Evolutionary conservation across 2,888 invertebrate genomes (phyloP).

Genomic region (Nephrotoma flavescens): DNA sequence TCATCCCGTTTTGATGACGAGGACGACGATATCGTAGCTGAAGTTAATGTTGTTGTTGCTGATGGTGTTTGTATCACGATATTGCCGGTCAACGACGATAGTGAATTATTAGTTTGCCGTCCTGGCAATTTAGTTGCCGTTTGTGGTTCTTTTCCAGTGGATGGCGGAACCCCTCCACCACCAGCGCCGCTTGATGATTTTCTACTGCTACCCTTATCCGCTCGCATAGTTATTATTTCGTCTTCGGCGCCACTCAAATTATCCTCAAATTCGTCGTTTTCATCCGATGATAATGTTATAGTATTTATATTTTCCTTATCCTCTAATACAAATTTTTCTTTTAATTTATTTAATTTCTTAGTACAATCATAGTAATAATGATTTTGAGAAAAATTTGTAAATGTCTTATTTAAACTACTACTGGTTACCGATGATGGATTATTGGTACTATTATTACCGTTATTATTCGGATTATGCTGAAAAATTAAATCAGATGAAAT

Average conservation of each 20-base stretch:
- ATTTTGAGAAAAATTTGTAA: background rate
- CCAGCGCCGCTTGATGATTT: background rate
- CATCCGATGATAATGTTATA: conserved; percentile 3
- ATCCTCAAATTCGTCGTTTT: conserved; percentile 2
- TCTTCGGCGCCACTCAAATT: background rate
- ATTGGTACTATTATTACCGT: conserved; percentile 7
- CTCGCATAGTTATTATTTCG: background rate
- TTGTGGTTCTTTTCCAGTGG: conserved; percentile 10
- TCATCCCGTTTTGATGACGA: background rate
- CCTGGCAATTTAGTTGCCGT: conserved; percentile 38
- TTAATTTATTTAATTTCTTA: conserved; percentile 12
- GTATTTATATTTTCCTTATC: conserved; percentile 11
- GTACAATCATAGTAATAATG: background rate
- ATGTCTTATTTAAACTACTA: background rate
- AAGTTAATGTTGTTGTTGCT: background rate
- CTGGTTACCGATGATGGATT: background rate
- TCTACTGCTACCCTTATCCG: background rate
- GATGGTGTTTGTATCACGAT: conserved; percentile 49
- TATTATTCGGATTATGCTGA: conserved; percentile 22
- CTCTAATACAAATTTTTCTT: conserved; percentile 5
- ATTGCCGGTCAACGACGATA: conserved; percentile 71
- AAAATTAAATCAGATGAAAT: conserved; percentile 25
- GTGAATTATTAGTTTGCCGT: conserved; percentile 73
- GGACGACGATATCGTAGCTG: background rate
- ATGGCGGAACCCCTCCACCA: conserved; percentile 25